Base-by-base conservation (phyloP, 2,888 invertebrate species). In the Yponomeuta evonymella region DNA sequence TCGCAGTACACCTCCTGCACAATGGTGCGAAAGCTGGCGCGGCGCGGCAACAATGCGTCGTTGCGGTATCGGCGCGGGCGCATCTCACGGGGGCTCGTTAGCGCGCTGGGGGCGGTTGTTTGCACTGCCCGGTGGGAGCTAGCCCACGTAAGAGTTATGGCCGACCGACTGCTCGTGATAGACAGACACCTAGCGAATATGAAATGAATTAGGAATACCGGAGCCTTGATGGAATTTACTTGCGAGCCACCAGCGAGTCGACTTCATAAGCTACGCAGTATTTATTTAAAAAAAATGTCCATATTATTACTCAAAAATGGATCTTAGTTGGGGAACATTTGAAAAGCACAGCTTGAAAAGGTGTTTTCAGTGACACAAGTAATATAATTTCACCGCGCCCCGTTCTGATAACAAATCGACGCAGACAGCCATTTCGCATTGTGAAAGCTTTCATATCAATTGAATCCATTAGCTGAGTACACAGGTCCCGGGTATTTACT, bases 381-480 rank as follows among this genome's bases (percentile, higher is more conserved):
- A 88, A 88, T 87, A 87, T 82, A 81, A 81, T 79, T 81, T 79
- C 77, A 79, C 75, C 75, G 76, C 79, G 86, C 86, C 33, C 48
- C 29, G 23, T 48, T 30, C 62, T 23, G 69, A 63, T 87, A 88
- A 86, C 85, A 87, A 85, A 82, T 78, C 79, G 77, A 79, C 75
- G 75, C 77, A 75, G 77, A 83, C 83, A 51, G 86, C 84, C 86
- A 88, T 70, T 70, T 70, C 70, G 87, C 84, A 89, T 85, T 90
- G 87, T 90, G 87, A 92, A 92, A 92, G 92, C 92, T 91, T 92
- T 91, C 86, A 88, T 92, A 92, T 92, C 92, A 90, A 91, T 91
- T 91, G 90, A 92, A 91, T 92, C 92, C 92, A 92, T 92, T 92
- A 92, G 89, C 86, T 86, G 88, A 86, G 90, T 88, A 91, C 90